phyloP scores from a whole-genome alignment of 2,888 invertebrate species.

The Strigamia transsilvanica region DNA sequence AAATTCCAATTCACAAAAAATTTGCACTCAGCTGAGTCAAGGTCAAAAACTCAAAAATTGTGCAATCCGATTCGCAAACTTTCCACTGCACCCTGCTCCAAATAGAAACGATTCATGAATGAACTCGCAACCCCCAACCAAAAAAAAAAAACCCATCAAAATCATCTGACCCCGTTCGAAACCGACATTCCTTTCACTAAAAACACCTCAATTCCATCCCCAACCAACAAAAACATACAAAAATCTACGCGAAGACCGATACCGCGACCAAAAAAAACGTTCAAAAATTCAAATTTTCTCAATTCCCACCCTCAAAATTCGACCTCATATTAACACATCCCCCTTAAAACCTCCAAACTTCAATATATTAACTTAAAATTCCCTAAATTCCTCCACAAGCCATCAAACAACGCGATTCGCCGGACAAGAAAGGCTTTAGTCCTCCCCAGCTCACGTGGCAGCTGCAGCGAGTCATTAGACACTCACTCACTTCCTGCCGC shows the following conservation, averaged over 20 bases:
- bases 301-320: no score
- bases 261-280: no score
- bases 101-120: not conserved
- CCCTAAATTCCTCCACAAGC: not conserved
- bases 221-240: no score
- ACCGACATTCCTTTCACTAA: not conserved
- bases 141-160: not conserved
- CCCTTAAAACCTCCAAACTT: not conserved
- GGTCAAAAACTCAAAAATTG: not conserved
- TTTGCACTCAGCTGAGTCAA: not conserved
- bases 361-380: not conserved
- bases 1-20: not conserved
- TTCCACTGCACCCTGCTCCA: not conserved
- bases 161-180: not conserved
- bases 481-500: conserved; percentile 20
- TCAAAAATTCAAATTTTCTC: no score
- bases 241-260: not conserved
- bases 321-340: not conserved
- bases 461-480: not conserved
- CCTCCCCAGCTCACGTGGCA: not conserved
- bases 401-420: not conserved
- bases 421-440: not conserved
- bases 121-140: not conserved
- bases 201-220: not conserved
- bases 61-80: not conserved